Base-by-base conservation (phyloP, 2,113 vertebrate genomes). In the Ciconia maguari region DNA sequence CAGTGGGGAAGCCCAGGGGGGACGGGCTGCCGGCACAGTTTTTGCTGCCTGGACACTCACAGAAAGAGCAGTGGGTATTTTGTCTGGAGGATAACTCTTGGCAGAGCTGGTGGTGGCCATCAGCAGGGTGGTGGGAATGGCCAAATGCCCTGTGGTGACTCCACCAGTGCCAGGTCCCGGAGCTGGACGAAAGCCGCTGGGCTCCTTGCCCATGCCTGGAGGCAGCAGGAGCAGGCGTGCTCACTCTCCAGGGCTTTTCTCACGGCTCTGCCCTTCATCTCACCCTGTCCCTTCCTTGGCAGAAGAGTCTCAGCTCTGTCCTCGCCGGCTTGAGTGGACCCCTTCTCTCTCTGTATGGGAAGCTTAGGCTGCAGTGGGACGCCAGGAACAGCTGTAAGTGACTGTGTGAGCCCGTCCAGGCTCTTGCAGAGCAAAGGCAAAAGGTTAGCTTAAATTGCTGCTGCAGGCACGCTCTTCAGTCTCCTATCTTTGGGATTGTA, bases 341-440 rank as follows among this genome's bases (percentile, higher is more conserved):
- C 13, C 38, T 64, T 38, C 16, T 44, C 10, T 62, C 30, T 51
- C 2, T 0, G 38, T 55, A 51, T 0, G 1, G 15, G 15, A 48
- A 30, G 36, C 14, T 68, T 36, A 19, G 64, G 16, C 52, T 80
- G 13, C 69, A 76, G n/a, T 1, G 1, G 79, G 79, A 34, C 0
- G 4, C 38, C 55, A 34, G 64, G 48, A 60, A 17, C 42, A 88
- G 42, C 75, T 41, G 20, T 46, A 62, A 46, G 82, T 41, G 57
- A 42, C 57, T 46, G 41, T 1, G 0, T 10, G 87, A 81, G 42
- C 9, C 38, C 21, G 72, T 20, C 42, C n/a, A 29, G 48, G 55
- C 32, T 71, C 57, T 14, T 46, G 44, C 2, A 34, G 24, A 44
- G 30, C 16, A 13, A 71, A 62, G 36, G 17, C 69, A 88, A 87